Conservation (phyloP, 1,140 invertebrate species). For the Heliconius nattereri region DNA sequence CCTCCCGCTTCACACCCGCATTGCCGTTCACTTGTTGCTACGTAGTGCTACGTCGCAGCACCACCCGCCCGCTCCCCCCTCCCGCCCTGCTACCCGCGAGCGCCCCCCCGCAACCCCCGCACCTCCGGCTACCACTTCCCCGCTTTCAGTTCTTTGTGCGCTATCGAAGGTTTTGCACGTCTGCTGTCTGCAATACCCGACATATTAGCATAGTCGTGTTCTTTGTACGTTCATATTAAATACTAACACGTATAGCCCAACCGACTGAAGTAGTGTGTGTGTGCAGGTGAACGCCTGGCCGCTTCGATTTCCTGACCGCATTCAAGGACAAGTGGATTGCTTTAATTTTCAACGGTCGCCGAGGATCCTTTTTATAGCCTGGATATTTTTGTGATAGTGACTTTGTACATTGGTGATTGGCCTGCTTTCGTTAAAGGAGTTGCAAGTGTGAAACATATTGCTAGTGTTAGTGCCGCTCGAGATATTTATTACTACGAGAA, state of each 20-base stretch:
- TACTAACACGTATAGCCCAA: constrained; percentile 48
- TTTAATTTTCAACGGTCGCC: constrained; percentile 50
- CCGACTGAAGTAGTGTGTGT: constrained; percentile 62
- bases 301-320: constrained; percentile 58
- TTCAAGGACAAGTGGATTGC: constrained; percentile 61
- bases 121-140: constrained; percentile 63
- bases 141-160: constrained; percentile 78
- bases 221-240: constrained; percentile 50
- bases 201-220: constrained; percentile 62
- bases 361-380: constrained; percentile 52
- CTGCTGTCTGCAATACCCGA: constrained; percentile 47
- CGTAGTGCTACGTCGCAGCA: constrained; percentile 67
- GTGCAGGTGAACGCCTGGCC: constrained; percentile 58
- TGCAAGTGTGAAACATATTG: constrained; percentile 27
- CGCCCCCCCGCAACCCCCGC: constrained; percentile 37
- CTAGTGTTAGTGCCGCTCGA: constrained; percentile 42
- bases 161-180: constrained; percentile 66
- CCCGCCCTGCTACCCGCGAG: too few relatives aligned
- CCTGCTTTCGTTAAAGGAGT: constrained; percentile 13
- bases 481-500: constrained; percentile 30
- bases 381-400: constrained; percentile 68
- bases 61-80: constrained; percentile 38
- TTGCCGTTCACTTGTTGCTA: constrained; percentile 79
- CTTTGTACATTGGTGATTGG: constrained; percentile 41
- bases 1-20: constrained; percentile 60